Evolutionary conservation across 1,140 invertebrate species (phyloP), one percentile per base, ranked within the genome.

Genomic region (Bathynomus jamesi): DNA sequence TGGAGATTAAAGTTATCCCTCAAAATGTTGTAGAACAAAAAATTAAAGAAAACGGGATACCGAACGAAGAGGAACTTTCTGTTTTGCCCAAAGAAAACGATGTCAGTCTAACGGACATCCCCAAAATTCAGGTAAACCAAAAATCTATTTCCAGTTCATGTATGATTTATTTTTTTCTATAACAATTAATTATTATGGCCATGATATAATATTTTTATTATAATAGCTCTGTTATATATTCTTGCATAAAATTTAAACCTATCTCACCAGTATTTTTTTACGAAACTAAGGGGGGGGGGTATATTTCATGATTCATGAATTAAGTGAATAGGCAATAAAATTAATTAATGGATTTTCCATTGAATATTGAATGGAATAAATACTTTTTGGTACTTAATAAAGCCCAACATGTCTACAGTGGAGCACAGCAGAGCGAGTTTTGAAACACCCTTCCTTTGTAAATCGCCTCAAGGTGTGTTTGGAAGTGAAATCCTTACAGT

Each of bases 1-100:
- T 79, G 73, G 80, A 79, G 62, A 11, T 53, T 53, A 21, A 53
- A 5, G 40, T 21, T 53, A 11, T 53, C 21, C 40, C 40, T 53
- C 40, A 53, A 53, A 53, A 53, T 3, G 13, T 21, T 21, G 11
- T 21, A 17, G 11, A 7, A 8, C 7, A 11, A 17, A 5, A 5
- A 1, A 21, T 21, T 11, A 53, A 53, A 53, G 40, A 3, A 5
- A 53, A 53, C 21, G 40, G 40, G 40, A 21, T 53, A 7, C 11
- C 17, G 8, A 1, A 63, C 24, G 64, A 64, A n/a, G 8, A 21
- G 5, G 28, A 25, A 2, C 17, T 32, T 4, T 24, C 25, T 7
- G n/a, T 8, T 17, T 31, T 31, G 21, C 17, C 27, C 46, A 28
- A 71, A 13, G 21, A 24, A 24, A 40, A 67, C 46, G 24, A 24